Evolutionary conservation across 2,888 invertebrate genomes (phyloP), one percentile per base, ranked within the genome.

Genomic region (Schizaphis graminum): DNA sequence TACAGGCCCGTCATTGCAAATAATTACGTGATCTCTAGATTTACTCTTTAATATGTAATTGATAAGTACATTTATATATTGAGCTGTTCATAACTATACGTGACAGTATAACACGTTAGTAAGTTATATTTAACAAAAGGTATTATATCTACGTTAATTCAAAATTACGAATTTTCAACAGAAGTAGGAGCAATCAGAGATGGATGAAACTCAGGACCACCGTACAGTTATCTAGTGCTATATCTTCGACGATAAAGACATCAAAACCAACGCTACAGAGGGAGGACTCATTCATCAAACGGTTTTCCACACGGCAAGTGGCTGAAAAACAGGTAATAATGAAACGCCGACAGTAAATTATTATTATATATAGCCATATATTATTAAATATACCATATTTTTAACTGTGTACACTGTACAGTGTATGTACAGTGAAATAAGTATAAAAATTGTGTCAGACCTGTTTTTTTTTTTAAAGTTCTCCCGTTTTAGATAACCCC

Each of bases 151-250:
- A 3, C 21, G 16, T 21, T 77, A 35, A 77, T 21, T 49, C 28
- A 13, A 5, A 3, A 26, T 86, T 49, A 28, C 28, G 26, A 49
- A 86, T 77, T 44, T 53, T 53, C 8, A 35, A 11, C 97, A 98
- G 98, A 97, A 98, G 98, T 96, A 98, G 98, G 96, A 98, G 98
- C 96, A 99, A 98, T 96, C 98, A 99, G 96, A 97, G 99, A 96
- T 99, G 99, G 98, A 98, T 98, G 98, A 99, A 99, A 96, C 97
- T 99, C 95, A 97, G 99, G 95, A 98, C 98, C 94, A 99, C 99
- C 91, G 98, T 98, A 95, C 98, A 98, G 96, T 97, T 98, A 95
- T 98, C 98, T 95, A 98, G 98, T 95, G 98, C 98, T 93, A 97
- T 98, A 95, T 95, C 96, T 91, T 96, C 96, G 91, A 96, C 96